Evolutionary conservation across 2,797 vertebrate species (phyloP), one percentile per base, ranked within the genome.

Genomic region (Pangasius krempfi): DNA sequence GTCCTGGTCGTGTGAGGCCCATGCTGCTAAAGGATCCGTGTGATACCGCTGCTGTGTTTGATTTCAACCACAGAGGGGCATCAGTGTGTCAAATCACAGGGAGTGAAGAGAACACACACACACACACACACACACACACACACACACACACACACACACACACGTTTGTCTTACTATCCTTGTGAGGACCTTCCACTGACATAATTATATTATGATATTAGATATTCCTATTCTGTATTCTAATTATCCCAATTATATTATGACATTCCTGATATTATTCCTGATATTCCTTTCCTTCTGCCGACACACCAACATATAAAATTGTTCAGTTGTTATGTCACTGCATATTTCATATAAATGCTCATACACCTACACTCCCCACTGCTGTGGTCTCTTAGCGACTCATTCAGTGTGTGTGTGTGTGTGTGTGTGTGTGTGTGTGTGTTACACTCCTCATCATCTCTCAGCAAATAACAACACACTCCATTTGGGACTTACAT

Each of bases 31-130:
- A 37, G 40, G 4, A 56, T 56, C 54, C 16, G 54, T 56, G 54
- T 40, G 54, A 40, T 16, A 60, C 30, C 37, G 52, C 18, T 81
- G 80, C 12, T 62, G 80, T 82, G 37, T 62, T 13, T 14, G 30
- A 60, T 27, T 60, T 81, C 10, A 81, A 81, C 79, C 79, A 81
- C 79, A 40, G 54, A 81, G 54, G 79, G 79, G 79, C 79, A 81
- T 60, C 4, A 25, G 33, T 62, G 79, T 0, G 10, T 60, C 52
- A 80, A 56, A 9, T 80, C 76, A 81, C 1, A 10, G 52, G 50
- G 6, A n/a, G 76, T 33, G 18, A 54, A 6, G 25, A 40, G 40
- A 40, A 5, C 4, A 40, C 40, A 40, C 40, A 40, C 40, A 40
- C 40, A 40, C 40, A 3, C 40, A 40, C 40, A 40, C 40, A 40